phyloP scores from a whole-genome alignment of 2,888 invertebrate species.

The Ashinkailepas kermadecensis region DNA sequence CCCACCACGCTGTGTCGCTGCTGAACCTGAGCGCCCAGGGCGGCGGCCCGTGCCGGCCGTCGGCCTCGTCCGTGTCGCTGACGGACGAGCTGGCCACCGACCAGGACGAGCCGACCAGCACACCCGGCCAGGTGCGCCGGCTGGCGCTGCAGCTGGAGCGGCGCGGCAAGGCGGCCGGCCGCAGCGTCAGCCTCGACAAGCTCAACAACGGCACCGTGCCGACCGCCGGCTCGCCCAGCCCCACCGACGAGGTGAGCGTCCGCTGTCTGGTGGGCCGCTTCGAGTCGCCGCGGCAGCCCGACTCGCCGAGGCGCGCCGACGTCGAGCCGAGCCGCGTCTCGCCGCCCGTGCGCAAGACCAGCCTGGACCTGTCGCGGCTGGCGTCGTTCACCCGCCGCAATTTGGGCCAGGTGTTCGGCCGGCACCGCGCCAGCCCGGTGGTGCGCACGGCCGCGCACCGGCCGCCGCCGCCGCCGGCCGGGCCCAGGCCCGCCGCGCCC shows the following conservation, averaged over 20 bases:
- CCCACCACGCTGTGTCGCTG: constrained; percentile 10
- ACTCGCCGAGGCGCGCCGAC: not conserved
- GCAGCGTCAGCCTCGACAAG: constrained; percentile 28
- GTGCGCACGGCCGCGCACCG: constrained; percentile 22
- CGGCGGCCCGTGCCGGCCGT: constrained; percentile 39
- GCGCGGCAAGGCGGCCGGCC: not conserved
- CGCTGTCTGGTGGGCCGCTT: constrained; percentile 44
- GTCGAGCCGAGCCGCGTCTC: constrained; percentile 46
- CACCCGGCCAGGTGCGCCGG: constrained; percentile 18
- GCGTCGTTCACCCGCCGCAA: constrained; percentile 23
- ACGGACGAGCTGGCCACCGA: constrained; percentile 29
- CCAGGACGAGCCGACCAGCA: not conserved
- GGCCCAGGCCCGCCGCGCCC: constrained; percentile 6
- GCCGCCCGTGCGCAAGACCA: constrained; percentile 41
- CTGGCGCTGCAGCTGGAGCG: constrained; percentile 9
- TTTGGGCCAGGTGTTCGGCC: constrained; percentile 11
- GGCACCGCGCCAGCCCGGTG: constrained; percentile 1
- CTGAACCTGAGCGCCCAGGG: not conserved
- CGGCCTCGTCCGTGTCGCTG: constrained; percentile 37
- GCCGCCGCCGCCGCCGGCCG: not conserved
- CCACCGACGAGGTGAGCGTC: constrained; percentile 42
- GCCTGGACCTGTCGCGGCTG: constrained; percentile 36
- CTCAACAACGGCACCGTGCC: constrained; percentile 27
- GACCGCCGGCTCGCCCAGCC: constrained; percentile 34
- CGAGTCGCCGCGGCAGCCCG: constrained; percentile 21